phyloP scores from a whole-genome alignment of 2,888 invertebrate species.

The Tachystola acroxantha region DNA sequence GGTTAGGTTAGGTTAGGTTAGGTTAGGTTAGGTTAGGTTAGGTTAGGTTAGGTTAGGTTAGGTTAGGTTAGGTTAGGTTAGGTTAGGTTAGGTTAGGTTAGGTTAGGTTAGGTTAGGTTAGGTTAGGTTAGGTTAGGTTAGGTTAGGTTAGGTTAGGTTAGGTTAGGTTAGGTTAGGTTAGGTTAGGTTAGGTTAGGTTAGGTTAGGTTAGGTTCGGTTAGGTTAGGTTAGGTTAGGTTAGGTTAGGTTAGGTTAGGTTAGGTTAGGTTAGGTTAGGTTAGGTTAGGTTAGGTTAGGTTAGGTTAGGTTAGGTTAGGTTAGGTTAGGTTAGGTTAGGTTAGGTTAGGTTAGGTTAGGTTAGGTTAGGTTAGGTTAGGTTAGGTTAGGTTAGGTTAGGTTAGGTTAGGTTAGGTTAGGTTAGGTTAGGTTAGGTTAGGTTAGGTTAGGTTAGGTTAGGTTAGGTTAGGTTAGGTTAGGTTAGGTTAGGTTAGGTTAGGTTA shows the following conservation, averaged over 20 bases:
- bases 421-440: slow-evolving; percentile 1
- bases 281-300: neutral
- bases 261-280: neutral
- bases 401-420: neutral
- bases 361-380: neutral
- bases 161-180: slow-evolving; percentile 4
- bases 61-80: slow-evolving; percentile 4
- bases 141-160: slow-evolving; percentile 12
- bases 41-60: slow-evolving; percentile 8
- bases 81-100: slow-evolving; percentile 11
- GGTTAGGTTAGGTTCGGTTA: slow-evolving; percentile 1
- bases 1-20: slow-evolving; percentile 1
- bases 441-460: neutral
- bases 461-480: neutral
- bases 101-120: slow-evolving; percentile 16
- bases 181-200: slow-evolving; percentile 1
- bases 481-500: neutral
- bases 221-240: neutral
- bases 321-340: neutral
- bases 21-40: slow-evolving; percentile 3
- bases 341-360: neutral
- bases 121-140: slow-evolving; percentile 14
- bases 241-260: neutral
- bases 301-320: neutral
- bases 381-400: neutral